Conservation (phyloP, 2,113 vertebrate genomes). For the Epinephelus lanceolatus region DNA sequence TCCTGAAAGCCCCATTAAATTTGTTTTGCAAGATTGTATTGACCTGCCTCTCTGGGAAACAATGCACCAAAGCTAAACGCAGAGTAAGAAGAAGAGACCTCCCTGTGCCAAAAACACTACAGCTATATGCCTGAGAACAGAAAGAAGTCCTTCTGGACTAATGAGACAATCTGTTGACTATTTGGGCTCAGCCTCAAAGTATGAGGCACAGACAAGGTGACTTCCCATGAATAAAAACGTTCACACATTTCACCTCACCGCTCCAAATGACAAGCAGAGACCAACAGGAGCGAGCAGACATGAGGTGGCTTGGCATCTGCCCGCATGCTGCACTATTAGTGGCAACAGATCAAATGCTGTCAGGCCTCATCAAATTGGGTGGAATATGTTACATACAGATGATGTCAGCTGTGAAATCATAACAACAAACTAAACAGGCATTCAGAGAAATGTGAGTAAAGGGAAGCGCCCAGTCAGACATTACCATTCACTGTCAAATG, state of each 20-base stretch:
- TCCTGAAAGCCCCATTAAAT: background rate
- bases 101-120: background rate
- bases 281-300: slow-evolving; percentile 12
- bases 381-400: slow-evolving; percentile 33
- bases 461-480: fast-evolving
- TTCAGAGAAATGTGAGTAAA: background rate
- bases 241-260: background rate
- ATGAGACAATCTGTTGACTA: background rate
- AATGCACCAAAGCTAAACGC: background rate
- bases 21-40: background rate
- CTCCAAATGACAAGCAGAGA: background rate
- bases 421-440: background rate
- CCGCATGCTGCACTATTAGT: background rate
- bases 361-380: slow-evolving; percentile 27
- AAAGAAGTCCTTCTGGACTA: background rate
- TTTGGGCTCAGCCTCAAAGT: background rate
- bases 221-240: background rate
- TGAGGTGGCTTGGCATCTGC: slow-evolving; percentile 31
- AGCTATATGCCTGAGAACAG: background rate
- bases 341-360: slow-evolving; percentile 29
- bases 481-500: background rate
- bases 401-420: slow-evolving; percentile 27
- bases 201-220: background rate
- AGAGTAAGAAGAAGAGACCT: background rate
- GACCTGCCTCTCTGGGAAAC: background rate